Evolutionary conservation across 2,113 vertebrate genomes (phyloP), one percentile per base, ranked within the genome.

Genomic region (Bujurquina vittata): DNA sequence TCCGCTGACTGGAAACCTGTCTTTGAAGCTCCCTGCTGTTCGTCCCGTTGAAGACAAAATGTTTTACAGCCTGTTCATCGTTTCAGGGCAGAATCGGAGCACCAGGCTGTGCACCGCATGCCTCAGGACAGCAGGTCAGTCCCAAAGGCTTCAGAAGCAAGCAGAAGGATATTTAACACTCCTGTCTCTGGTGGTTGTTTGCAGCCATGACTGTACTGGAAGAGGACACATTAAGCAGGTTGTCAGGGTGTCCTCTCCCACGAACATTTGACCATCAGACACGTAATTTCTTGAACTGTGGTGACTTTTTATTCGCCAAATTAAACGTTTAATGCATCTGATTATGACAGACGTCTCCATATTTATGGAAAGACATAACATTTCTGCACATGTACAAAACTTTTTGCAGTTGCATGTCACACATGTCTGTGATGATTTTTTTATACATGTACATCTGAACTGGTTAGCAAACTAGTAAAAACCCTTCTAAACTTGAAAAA

Each of bases 61-160:
- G 0, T 17, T 43, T 33, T 94, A 93, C 54, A 92, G 89, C 3
- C 81, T 95, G 3, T 80, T 88, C 62, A 4, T 94, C n/a, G 35
- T 49, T 3, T 84, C 77, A 26, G 84, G 5, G 18, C 49, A 56
- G 10, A 84, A 89, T 7, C 69, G 10, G 0, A 90, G 67, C 12
- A 17, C 12, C 2, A 61, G 57, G 1, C 29, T 90, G 59, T 96
- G 94, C 79, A 85, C 74, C 1, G 7, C 89, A 77, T 95, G 93
- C 46, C 89, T 95, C 80, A 67, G 55, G 40, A 85, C 79, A 15
- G 92, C 93, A 93, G 95, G 95, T 94, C 52, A 91, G 93, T 77
- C 43, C 37, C 22, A 17, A 1, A 4, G 4, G 55, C n/a, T 62
- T 22, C 23, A 57, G 29, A 1, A 23, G 23, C 33, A 3, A 37